Percentiles rank a stretch among this genome's conserved stretches.
These are phyloP conservation scores for Ailurus styani DNA, from an alignment of 2,113 vertebrate genomes.

Conservation along the genomic window DNA sequence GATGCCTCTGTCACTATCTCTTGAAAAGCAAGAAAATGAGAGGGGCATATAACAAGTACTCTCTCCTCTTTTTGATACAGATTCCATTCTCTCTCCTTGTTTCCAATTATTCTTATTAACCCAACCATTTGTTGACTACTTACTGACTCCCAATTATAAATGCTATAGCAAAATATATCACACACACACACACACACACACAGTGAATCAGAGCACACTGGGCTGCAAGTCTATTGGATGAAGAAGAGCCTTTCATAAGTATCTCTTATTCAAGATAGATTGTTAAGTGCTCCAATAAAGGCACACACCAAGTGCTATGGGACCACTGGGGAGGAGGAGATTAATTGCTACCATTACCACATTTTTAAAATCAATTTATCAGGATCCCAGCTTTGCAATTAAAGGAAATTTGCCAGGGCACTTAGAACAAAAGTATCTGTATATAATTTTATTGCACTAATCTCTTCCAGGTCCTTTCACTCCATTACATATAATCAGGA, in stretches of 20 bases:
- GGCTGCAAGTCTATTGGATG: neutral
- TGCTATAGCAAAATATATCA: neutral
- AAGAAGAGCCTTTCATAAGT: neutral
- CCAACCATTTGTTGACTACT: neutral
- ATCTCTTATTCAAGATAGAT: constrained; percentile 7
- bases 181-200: neutral
- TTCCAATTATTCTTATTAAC: neutral
- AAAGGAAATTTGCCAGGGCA: constrained; percentile 52
- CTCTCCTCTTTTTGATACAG: neutral
- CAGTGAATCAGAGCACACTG: neutral
- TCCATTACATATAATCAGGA: neutral
- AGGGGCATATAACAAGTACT: neutral
- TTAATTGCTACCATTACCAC: constrained; percentile 52
- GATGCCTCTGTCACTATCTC: neutral
- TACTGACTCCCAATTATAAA: neutral
- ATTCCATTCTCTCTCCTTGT: neutral
- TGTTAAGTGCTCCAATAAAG: constrained; percentile 33
- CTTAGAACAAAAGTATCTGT: constrained; percentile 27
- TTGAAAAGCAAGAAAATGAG: neutral
- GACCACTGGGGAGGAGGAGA: constrained; percentile 20
- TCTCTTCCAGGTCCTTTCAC: neutral
- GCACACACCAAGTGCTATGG: neutral
- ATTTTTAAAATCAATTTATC: constrained; percentile 63
- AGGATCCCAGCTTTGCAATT: constrained; percentile 38
- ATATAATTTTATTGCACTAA: constrained; percentile 1